Evolutionary conservation across 2,113 vertebrate genomes (phyloP).

Genomic region (Pitta sordida): DNA sequence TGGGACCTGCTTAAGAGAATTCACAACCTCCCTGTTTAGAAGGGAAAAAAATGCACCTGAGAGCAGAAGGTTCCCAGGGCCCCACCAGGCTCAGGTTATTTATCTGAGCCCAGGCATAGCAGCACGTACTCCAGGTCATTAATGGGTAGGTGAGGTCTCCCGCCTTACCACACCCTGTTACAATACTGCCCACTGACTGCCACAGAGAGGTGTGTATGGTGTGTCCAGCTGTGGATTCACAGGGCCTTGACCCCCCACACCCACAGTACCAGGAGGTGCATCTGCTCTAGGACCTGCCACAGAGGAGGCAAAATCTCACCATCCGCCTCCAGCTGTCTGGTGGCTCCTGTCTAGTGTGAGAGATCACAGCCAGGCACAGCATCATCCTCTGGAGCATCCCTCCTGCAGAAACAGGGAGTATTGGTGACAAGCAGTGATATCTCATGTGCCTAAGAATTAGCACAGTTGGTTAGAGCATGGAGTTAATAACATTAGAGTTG

Average conservation of each 20-base stretch:
- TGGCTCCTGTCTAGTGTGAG: not conserved
- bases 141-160: not conserved
- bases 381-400: not conserved
- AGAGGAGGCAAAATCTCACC: not conserved
- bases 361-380: fast-evolving
- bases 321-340: fast-evolving
- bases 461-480: not conserved
- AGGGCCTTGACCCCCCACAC: not conserved
- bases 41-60: fast-evolving
- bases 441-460: not conserved
- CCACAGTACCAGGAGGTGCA: not conserved
- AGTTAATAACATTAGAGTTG: not conserved
- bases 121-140: not conserved
- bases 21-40: not conserved
- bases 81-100: not conserved
- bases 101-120: not conserved
- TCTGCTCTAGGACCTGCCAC: not conserved
- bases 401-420: not conserved
- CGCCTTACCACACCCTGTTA: not conserved
- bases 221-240: not conserved
- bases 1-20: not conserved
- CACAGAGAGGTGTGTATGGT: not conserved
- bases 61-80: not conserved
- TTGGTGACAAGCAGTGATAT: not conserved
- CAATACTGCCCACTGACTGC: not conserved